phyloP scores from a whole-genome alignment of 2,113 vertebrate genomes.

The Meles meles region DNA sequence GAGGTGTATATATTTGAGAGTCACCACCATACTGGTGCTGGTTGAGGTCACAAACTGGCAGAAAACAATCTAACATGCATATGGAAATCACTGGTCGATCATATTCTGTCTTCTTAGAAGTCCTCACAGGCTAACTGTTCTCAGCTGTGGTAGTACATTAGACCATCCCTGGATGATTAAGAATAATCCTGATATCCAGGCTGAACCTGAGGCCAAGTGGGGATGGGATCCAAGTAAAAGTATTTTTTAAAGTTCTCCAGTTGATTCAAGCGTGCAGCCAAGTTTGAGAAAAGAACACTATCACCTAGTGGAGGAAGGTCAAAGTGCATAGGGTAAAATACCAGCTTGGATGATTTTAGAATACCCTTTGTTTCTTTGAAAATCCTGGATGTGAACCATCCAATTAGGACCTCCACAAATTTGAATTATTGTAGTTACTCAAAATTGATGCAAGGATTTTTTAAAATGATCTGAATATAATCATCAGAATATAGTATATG shows the following conservation, averaged over 20 bases:
- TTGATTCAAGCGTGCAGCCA: background rate
- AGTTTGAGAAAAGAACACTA: background rate
- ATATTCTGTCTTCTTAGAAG: background rate
- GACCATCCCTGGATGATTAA: background rate
- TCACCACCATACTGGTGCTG: background rate
- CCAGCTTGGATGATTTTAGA: background rate
- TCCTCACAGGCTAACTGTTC: background rate
- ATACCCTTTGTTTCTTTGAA: background rate
- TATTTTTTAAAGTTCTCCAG: background rate
- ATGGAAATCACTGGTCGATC: background rate
- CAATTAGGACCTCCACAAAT: background rate
- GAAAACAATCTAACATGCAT: background rate
- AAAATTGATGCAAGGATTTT: background rate
- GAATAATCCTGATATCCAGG: background rate
- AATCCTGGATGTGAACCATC: background rate
- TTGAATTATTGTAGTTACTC: background rate
- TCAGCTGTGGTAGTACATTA: background rate
- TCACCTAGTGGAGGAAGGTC: background rate
- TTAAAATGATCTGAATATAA: background rate
- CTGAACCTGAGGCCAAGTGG: background rate
- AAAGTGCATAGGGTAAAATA: background rate
- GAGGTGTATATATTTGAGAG: background rate
- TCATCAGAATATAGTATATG: background rate
- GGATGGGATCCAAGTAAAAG: background rate
- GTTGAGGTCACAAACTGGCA: background rate